Percentiles rank a stretch among this genome's conserved stretches.
phyloP scores from a whole-genome alignment of 2,113 vertebrate species.

The Callithrix jacchus region DNA sequence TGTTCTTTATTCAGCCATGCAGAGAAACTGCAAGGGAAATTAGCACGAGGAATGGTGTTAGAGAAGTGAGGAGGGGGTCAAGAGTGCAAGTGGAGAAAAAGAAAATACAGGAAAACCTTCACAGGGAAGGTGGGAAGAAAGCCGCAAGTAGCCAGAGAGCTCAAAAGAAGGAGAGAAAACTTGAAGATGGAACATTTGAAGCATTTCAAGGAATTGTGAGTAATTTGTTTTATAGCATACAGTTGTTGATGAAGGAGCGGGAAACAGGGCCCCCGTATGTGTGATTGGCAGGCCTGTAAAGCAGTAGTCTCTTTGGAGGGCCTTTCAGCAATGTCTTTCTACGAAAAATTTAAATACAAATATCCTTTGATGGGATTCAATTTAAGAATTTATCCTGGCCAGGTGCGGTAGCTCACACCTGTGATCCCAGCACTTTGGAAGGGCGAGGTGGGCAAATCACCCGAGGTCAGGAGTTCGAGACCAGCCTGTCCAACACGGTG shows the following conservation, averaged over 20 bases:
- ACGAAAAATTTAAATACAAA: slow-evolving; percentile 23
- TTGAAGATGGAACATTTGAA: slow-evolving; percentile 19
- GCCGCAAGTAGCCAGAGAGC: background rate
- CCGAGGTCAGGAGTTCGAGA: too few relatives aligned
- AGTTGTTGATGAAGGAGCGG: background rate
- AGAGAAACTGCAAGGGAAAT: slow-evolving; percentile 1
- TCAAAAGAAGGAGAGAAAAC: background rate
- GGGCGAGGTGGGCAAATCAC: too few relatives aligned
- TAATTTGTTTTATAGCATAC: background rate
- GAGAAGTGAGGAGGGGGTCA: background rate
- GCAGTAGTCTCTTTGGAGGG: background rate
- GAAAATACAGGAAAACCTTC: background rate
- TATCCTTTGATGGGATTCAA: slow-evolving; percentile 35
- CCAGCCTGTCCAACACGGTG: too few relatives aligned
- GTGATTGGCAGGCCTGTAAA: background rate
- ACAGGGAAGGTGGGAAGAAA: background rate
- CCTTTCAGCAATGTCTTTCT: background rate
- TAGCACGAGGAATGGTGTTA: background rate
- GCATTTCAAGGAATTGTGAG: background rate
- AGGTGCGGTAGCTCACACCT: too few relatives aligned
- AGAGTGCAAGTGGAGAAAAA: background rate
- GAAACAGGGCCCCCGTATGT: background rate
- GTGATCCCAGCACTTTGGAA: too few relatives aligned
- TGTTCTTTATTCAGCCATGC: background rate
- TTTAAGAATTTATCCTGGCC: background rate